Conservation (phyloP, 2,888 invertebrate genomes). For the Diploptera punctata region DNA sequence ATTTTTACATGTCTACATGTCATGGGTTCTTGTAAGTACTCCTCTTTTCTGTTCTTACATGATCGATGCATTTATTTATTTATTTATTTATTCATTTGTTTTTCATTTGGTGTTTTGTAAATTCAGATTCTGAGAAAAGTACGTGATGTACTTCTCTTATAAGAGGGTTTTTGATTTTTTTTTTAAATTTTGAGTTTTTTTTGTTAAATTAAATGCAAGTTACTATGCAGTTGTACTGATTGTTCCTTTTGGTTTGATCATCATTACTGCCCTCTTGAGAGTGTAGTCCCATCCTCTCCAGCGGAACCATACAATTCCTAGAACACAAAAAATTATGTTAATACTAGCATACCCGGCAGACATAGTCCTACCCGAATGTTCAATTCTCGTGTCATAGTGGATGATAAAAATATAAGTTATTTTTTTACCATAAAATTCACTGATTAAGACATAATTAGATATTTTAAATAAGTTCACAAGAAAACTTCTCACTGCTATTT, state of each 20-base stretch:
- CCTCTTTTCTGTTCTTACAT: too few species aligned
- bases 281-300: slow-evolving; percentile 97
- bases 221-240: slow-evolving; percentile 51
- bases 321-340: too few species aligned
- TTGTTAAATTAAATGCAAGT: slow-evolving; percentile 5
- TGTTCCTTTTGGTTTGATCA: slow-evolving; percentile 84
- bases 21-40: background rate
- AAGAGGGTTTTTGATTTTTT: slow-evolving; percentile 20
- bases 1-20: background rate
- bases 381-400: too few species aligned
- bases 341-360: too few species aligned
- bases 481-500: too few species aligned
- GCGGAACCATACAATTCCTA: slow-evolving; percentile 93
- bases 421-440: too few species aligned
- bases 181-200: slow-evolving; percentile 19
- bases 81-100: background rate
- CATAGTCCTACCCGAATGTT: too few species aligned
- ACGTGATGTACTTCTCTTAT: background rate
- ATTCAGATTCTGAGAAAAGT: too few species aligned
- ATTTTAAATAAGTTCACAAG: too few species aligned
- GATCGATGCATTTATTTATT: background rate
- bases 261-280: slow-evolving; percentile 86
- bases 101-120: too few species aligned
- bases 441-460: too few species aligned
- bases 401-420: too few species aligned